Conservation (phyloP, 1,140 invertebrate genomes). For the Scaptomyza pallida region DNA sequence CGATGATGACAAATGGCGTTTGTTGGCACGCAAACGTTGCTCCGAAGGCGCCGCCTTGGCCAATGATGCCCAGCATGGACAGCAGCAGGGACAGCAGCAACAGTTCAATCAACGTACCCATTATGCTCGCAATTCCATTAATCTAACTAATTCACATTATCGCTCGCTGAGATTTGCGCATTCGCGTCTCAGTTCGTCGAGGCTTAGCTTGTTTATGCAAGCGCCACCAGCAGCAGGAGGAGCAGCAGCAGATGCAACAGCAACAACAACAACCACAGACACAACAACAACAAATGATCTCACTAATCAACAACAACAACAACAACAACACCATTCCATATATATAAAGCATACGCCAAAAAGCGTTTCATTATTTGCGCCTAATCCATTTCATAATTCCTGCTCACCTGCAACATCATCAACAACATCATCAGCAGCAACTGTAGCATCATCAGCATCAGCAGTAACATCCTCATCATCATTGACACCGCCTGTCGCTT, state of each 20-base stretch:
- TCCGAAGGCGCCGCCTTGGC: constrained; percentile 63
- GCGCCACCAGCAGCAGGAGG: constrained; percentile 44
- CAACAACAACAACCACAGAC: constrained; percentile 21
- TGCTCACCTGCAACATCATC: constrained; percentile 50
- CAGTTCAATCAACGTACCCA: constrained; percentile 73
- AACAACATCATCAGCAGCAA: constrained; percentile 48
- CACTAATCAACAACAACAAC: constrained; percentile 61
- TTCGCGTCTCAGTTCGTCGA: constrained; percentile 76
- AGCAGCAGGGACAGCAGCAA: constrained; percentile 36
- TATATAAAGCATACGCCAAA: constrained; percentile 77
- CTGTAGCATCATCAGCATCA: constrained; percentile 38
- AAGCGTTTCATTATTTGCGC: constrained; percentile 68
- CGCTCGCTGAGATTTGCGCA: constrained; percentile 79
- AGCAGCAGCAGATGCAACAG: constrained; percentile 17
- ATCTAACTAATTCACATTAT: constrained; percentile 80
- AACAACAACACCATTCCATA: constrained; percentile 61
- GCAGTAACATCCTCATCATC: constrained; percentile 23
- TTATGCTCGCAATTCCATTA: constrained; percentile 79
- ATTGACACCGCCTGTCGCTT: constrained; percentile 55
- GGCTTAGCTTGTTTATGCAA: constrained; percentile 78
- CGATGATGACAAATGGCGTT: constrained; percentile 83
- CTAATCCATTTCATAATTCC: constrained; percentile 69
- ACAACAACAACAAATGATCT: constrained; percentile 62
- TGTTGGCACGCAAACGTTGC: constrained; percentile 76
- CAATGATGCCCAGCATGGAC: constrained; percentile 1